Evolutionary conservation across 2,797 vertebrate genomes (phyloP).

Genomic region (Epinephelus malabaricus): DNA sequence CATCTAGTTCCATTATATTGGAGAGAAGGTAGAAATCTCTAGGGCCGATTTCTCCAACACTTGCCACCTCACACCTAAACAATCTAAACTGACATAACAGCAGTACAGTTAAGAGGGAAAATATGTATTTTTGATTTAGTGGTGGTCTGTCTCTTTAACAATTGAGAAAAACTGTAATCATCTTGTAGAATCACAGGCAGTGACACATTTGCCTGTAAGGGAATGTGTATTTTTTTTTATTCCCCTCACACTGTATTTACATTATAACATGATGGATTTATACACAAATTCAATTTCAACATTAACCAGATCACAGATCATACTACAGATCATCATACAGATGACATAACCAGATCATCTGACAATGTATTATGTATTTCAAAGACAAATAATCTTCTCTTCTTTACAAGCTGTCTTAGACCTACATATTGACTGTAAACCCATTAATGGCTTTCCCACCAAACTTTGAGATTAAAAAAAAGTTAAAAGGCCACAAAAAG

Average conservation of each 20-base stretch:
- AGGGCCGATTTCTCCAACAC: too few relatives aligned
- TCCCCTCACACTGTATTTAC: not conserved
- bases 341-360: conserved; percentile 15
- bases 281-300: not conserved
- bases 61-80: too few relatives aligned
- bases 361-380: not conserved
- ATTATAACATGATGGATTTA: not conserved
- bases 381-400: not conserved
- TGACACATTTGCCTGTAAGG: not conserved
- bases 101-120: too few relatives aligned
- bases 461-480: conserved; percentile 58
- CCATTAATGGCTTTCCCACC: conserved; percentile 63
- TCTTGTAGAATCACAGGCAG: not conserved
- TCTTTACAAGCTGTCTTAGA: conserved; percentile 19
- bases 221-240: not conserved
- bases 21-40: too few relatives aligned
- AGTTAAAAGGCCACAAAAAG: conserved; percentile 66
- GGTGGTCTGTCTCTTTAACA: not conserved
- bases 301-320: not conserved
- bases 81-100: too few relatives aligned
- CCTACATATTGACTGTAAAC: conserved; percentile 53
- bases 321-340: not conserved
- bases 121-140: too few relatives aligned
- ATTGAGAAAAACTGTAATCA: not conserved
- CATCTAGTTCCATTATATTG: too few relatives aligned